Base-by-base conservation (phyloP, 2,888 invertebrate genomes). In the Drosophila putrida region DNA sequence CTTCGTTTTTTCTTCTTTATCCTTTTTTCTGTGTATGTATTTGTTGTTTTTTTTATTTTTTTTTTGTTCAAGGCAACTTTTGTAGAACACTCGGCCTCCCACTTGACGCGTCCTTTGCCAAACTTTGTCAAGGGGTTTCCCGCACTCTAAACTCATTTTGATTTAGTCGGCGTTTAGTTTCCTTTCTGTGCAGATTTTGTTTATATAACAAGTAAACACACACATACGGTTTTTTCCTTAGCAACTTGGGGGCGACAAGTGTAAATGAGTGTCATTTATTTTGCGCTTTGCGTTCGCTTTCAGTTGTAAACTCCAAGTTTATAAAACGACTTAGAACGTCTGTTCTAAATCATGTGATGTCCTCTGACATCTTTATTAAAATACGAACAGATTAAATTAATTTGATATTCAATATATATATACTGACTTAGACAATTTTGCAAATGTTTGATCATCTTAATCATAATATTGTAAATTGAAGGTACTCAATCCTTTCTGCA, bases 211-310 rank as follows among this genome's bases (percentile, higher is more conserved):
- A 57, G 44, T 57, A 33, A 25, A 33, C n/a, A 15, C 6, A 39
- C 60, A 51, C 25, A 46, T 57, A 49, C 50, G 46, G 59, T 46
- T 15, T 49, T 49, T 13, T 25, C 4, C 8, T 25, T 38, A 46
- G 28, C 38, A 43, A 39, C 64, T 69, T 39, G 65, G 47, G 50
- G 69, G 73, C 73, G 81, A 72, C 77, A 81, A 83, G 79, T 86
- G 83, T 77, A 86, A 83, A 83, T 79, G 81, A 81, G 77, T 71
- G 67, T 79, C 79, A 81, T 86, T 86, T 79, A 76, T 78, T 80
- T 71, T 41, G 43, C 47, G 61, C 61, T 69, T 69, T 68, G 57
- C 68, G 59, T 68, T 61, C 57, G 46, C 64, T 69, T 66, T 50
- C 54, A 59, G 53, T 55, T 41, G 25, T 49, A 35, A 53, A 44